Evolutionary conservation across 2,888 invertebrate genomes (phyloP), one percentile per base, ranked within the genome.

Genomic region (Keiferia lycopersicella): DNA sequence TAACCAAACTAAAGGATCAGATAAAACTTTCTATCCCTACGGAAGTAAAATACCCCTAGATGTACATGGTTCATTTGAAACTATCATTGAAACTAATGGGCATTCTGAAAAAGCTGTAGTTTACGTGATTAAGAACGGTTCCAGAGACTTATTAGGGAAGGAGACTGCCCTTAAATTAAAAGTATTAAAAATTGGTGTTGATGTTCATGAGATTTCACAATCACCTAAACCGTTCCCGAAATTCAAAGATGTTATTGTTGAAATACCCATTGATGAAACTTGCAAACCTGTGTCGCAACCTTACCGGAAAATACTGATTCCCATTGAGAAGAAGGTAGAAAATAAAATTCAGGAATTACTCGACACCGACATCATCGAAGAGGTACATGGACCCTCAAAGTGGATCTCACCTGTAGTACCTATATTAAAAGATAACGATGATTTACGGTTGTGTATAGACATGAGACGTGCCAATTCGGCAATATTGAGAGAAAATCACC

Each of bases 271-370:
- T 11, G 22, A 53, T 26, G 26, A 53, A 22, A 53, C 53, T 14
- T 26, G 20, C 20, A 53, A 53, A 53, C 22, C 53, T 26, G 53
- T 53, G 14, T 20, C 53, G 14, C 53, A 53, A 14, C 53, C 53
- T 22, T 53, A 53, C 22, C 20, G 53, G 22, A 20, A 12, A 22
- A 53, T 53, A 53, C 30, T 45, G 12, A 64, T 11, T n/a, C 61
- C 20, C 50, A 60, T 73, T 1, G 66, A 70, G 60, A 69, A 66
- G 6, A 61, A 6, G 6, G 26, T 26, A 2, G 26, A 26, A 26
- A 26, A 26, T 6, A 26, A 26, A 26, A 26, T 26, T 26, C 26
- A 26, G 26, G 26, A 26, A 6, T 6, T 26, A 26, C 26, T 26
- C 2, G 26, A 26, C 26, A 6, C 26, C 26, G 26, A 26, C 26